Evolutionary conservation across 2,113 vertebrate genomes (phyloP), one percentile per base, ranked within the genome.

Genomic region (Sturnus vulgaris): DNA sequence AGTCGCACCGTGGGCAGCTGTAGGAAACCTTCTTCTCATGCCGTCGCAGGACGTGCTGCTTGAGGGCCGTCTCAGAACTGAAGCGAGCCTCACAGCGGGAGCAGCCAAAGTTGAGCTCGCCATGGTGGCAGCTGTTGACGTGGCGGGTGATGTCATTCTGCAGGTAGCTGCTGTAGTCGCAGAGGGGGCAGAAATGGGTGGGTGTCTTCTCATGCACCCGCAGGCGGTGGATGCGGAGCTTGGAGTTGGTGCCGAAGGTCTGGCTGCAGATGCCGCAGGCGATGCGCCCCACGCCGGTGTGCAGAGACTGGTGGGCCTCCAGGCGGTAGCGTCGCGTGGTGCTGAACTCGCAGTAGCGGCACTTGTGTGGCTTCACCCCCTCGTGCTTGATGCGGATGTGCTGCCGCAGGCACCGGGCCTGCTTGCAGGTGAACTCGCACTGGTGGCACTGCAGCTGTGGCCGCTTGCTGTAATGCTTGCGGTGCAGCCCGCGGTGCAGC

Each of bases 171-270:
- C 98, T 97, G 65, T 99, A 99, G 97, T 99, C 99, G 0, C 99
- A 99, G 53, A 98, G 97, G 0, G 96, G 95, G 92, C 99, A 99
- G 95, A 99, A 99, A 88, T 99, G 99, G 6, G 98, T 98, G 25
- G 99, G 98, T 1, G 95, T 98, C 88, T 98, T 99, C 66, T 99
- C 99, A 0, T 99, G 99, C n/a, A 99, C 98, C 12, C 99, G 98
- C 39, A 98, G 92, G 61, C 94, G 98, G 95, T 99, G 99, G 78
- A 99, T 97, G 24, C 98, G 98, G 75, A 99, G 95, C 95, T 99
- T 99, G 55, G 99, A 98, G 92, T 98, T 97, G n/a, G 98, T 98
- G 37, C 99, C 99, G 1, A 99, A 99, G 11, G 99, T 99, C 86
- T 98, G 99, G 40, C 91, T 70, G 49, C 99, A 99, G 69, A 96